A percentile compares a stretch with the other conserved stretches of the same genome.
Conservation (phyloP, 1,140 invertebrate genomes). For the Portunus trituberculatus region DNA sequence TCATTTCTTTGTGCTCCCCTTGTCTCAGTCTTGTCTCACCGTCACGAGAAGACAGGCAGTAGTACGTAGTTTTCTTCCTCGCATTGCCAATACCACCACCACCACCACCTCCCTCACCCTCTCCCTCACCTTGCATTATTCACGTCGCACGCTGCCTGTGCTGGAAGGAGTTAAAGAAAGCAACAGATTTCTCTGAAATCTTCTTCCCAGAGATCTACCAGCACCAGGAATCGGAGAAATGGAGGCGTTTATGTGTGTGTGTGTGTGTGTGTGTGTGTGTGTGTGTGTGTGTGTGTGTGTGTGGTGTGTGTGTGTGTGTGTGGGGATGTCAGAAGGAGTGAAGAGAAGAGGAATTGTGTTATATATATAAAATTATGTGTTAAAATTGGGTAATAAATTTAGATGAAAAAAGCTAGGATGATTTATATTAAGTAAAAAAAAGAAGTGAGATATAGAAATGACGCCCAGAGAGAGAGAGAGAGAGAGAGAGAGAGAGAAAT, state of each 20-base stretch:
- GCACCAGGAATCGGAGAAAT: neutral
- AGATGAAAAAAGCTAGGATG: neutral
- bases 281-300: constrained; percentile 11
- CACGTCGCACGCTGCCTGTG: neutral
- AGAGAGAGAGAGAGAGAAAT: no score
- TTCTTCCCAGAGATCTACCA: neutral
- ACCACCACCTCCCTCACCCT: no score
- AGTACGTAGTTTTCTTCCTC: no score
- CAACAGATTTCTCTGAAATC: neutral
- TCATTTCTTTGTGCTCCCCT: no score
- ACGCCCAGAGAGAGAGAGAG: no score
- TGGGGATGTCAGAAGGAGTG: neutral
- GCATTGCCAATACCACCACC: no score
- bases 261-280: constrained; percentile 1
- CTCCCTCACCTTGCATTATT: neutral
- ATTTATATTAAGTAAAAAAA: neutral
- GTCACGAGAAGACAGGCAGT: no score
- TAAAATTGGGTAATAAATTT: no score
- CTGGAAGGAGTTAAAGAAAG: neutral
- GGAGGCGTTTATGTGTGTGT: neutral
- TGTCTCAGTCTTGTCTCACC: no score
- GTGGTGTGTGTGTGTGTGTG: constrained; percentile 9
- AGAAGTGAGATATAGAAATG: neutral
- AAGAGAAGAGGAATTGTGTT: neutral
- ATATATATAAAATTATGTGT: neutral